phyloP scores from a whole-genome alignment of 2,113 vertebrate species.

The Pipra filicauda region DNA sequence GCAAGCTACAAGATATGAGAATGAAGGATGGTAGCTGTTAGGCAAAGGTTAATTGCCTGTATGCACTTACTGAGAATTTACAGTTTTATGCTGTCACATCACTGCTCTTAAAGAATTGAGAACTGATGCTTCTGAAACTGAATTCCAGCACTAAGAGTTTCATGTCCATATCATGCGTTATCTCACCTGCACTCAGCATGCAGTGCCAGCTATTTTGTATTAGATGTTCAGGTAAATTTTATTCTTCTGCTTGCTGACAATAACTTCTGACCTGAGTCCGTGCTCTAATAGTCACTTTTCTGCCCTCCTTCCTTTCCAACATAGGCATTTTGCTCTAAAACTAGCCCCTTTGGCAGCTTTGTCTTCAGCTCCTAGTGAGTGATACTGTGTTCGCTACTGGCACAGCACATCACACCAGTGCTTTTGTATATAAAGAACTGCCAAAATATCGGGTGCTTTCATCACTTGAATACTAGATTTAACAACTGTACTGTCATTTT shows the following conservation, averaged over 20 bases:
- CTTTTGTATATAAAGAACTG: not conserved
- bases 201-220: not conserved
- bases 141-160: not conserved
- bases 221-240: not conserved
- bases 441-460: not conserved
- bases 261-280: not conserved
- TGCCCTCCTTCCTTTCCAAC: not conserved
- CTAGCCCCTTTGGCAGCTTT: not conserved
- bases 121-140: not conserved
- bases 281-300: not conserved
- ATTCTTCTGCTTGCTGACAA: not conserved
- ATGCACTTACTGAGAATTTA: not conserved
- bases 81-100: slow-evolving; percentile 3
- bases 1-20: not conserved
- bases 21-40: slow-evolving; percentile 19
- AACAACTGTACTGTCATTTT: not conserved
- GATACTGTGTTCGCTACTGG: not conserved
- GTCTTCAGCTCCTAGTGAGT: not conserved
- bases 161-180: not conserved
- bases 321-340: not conserved
- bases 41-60: slow-evolving; percentile 23
- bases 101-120: not conserved
- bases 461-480: not conserved
- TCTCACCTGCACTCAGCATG: not conserved
- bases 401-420: not conserved